Evolutionary conservation across 2,113 vertebrate species (phyloP).

Genomic region (Eptesicus fuscus): DNA sequence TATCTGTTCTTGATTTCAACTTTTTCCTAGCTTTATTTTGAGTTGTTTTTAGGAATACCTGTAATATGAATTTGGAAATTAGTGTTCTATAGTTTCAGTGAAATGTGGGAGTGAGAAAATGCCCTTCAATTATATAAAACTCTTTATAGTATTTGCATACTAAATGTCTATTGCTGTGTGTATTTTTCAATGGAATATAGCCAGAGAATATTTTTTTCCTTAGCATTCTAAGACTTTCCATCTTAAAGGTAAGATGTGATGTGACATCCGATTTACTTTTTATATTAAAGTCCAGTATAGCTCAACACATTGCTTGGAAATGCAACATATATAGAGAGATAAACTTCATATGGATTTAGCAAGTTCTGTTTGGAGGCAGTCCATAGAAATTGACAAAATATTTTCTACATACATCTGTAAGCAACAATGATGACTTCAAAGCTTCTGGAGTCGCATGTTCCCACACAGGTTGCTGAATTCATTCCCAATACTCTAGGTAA

Average conservation of each 20-base stretch:
- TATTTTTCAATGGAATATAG: conserved; percentile 41
- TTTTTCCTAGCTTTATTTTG: conserved; percentile 1
- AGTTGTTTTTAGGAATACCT: conserved; percentile 4
- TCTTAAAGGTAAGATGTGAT: conserved; percentile 53
- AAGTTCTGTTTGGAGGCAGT: conserved; percentile 46
- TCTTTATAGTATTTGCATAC: conserved; percentile 20
- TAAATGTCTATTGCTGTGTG: conserved; percentile 31
- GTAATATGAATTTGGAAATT: conserved; percentile 35
- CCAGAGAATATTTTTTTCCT: conserved; percentile 16
- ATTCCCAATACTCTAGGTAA: conserved; percentile 10
- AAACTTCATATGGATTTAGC: conserved; percentile 32
- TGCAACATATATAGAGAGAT: conserved; percentile 23
- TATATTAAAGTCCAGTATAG: conserved; percentile 57
- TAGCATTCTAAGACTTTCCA: conserved; percentile 56
- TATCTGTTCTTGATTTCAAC: conserved; percentile 20
- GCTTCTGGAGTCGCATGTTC: conserved; percentile 28
- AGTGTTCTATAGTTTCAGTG: neutral
- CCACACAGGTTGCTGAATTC: conserved; percentile 9
- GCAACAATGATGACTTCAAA: conserved; percentile 26
- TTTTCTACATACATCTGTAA: conserved; percentile 8
- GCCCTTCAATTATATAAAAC: conserved; percentile 49
- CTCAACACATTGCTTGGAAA: conserved; percentile 4
- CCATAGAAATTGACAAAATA: neutral
- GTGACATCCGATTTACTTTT: conserved; percentile 52
- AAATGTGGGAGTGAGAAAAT: conserved; percentile 32